phyloP scores from a whole-genome alignment of 1,140 invertebrate genomes.

The Drosophila mauritiana region DNA sequence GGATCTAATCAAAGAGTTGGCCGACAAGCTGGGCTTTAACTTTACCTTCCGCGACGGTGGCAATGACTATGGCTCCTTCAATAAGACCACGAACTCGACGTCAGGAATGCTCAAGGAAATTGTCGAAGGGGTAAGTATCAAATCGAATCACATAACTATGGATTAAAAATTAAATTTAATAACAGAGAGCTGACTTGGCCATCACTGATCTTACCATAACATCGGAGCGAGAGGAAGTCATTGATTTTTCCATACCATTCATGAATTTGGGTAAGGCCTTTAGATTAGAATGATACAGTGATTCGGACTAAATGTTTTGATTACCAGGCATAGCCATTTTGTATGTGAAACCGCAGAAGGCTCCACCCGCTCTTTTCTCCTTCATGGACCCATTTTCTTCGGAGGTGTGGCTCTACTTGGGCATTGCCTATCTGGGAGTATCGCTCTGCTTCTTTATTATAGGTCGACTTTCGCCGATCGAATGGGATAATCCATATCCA shows the following conservation, averaged over 20 bases:
- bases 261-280: conserved; percentile 90
- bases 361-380: conserved; percentile 92
- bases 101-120: conserved; percentile 95
- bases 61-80: conserved; percentile 90
- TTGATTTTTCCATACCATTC: conserved; percentile 96
- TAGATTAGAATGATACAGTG: not conserved
- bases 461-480: conserved; percentile 91
- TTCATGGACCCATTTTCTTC: conserved; percentile 95
- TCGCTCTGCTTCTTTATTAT: conserved; percentile 92
- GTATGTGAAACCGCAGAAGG: conserved; percentile 91
- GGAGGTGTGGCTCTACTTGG: conserved; percentile 93
- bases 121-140: conserved; percentile 88
- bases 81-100: conserved; percentile 89
- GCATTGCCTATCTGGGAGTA: conserved; percentile 90
- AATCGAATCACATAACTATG: not conserved
- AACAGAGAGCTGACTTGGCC: conserved; percentile 90
- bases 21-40: conserved; percentile 92
- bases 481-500: conserved; percentile 94
- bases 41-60: conserved; percentile 92
- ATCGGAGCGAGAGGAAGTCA: conserved; percentile 91
- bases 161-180: not conserved
- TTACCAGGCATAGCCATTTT: conserved; percentile 92
- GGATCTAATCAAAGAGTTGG: conserved; percentile 91
- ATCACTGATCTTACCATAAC: conserved; percentile 96
- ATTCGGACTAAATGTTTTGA: not conserved